Conservation (phyloP, 2,113 vertebrate genomes). For the Pelusios castaneus region DNA sequence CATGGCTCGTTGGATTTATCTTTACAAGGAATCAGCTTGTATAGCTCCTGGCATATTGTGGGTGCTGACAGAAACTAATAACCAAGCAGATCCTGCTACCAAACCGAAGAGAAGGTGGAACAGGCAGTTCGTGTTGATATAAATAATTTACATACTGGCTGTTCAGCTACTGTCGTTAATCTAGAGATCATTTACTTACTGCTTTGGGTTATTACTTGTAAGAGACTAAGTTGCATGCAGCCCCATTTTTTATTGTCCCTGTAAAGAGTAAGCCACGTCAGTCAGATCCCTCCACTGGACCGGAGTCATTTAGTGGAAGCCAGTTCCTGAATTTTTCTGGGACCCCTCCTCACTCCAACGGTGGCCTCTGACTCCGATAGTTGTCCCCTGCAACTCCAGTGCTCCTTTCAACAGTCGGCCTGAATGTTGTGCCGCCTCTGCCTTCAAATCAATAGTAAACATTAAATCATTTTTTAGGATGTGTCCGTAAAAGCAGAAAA, state of each 20-base stretch:
- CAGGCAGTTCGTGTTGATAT: neutral
- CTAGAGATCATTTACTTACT: neutral
- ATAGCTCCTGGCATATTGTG: neutral
- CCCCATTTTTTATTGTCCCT: neutral
- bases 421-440: neutral
- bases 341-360: neutral
- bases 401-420: neutral
- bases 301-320: neutral
- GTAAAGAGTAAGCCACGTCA: neutral
- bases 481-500: neutral
- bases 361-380: neutral
- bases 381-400: neutral
- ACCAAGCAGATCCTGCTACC: neutral
- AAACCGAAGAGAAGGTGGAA: neutral
- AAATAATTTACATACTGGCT: neutral
- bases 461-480: neutral
- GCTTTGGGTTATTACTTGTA: neutral
- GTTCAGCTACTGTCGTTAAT: neutral
- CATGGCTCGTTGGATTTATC: neutral
- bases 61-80: neutral
- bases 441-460: neutral
- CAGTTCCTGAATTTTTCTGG: neutral
- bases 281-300: neutral
- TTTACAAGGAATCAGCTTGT: neutral
- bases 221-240: neutral